phyloP scores from a whole-genome alignment of 35 echinoderm and acorn worm genomes.

The Apostichopus japonicus region DNA sequence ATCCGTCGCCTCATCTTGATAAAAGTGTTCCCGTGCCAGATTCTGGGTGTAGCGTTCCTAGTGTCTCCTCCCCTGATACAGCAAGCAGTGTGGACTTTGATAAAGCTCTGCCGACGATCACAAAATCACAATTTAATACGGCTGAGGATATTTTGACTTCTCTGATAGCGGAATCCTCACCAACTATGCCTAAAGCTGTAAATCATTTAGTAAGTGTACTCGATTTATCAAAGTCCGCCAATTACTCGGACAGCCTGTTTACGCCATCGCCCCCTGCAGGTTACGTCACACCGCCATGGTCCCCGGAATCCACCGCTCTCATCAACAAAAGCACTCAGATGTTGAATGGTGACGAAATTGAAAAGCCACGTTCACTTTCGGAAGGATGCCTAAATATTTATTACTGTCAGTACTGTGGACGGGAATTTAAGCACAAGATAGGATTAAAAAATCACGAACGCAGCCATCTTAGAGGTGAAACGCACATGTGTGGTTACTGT shows the following conservation, averaged over 20 bases:
- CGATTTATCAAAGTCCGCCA: background rate
- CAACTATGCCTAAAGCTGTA: background rate
- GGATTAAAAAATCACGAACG: slow-evolving; percentile 84
- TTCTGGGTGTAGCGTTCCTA: too few relatives aligned
- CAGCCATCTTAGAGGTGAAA: slow-evolving; percentile 57
- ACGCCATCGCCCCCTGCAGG: background rate
- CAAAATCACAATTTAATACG: too few relatives aligned
- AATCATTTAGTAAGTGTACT: background rate
- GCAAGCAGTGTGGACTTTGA: too few relatives aligned
- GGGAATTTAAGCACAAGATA: slow-evolving; percentile 76
- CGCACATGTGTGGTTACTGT: slow-evolving; percentile 72
- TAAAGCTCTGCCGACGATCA: too few relatives aligned
- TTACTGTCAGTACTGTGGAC: slow-evolving; percentile 62
- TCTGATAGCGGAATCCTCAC: slow-evolving; percentile 12
- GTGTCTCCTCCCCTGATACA: too few relatives aligned
- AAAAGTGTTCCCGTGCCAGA: too few relatives aligned
- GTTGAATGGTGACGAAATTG: background rate
- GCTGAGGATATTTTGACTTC: slow-evolving; percentile 12
- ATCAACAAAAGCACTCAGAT: too few relatives aligned
- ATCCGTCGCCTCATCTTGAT: too few relatives aligned
- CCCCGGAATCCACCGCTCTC: background rate
- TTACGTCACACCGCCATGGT: slow-evolving; percentile 10
- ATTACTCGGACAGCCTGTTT: background rate
- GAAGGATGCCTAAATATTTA: background rate
- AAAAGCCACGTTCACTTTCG: background rate